Conservation (phyloP, 2,113 vertebrate genomes). For the Marmota monax region DNA sequence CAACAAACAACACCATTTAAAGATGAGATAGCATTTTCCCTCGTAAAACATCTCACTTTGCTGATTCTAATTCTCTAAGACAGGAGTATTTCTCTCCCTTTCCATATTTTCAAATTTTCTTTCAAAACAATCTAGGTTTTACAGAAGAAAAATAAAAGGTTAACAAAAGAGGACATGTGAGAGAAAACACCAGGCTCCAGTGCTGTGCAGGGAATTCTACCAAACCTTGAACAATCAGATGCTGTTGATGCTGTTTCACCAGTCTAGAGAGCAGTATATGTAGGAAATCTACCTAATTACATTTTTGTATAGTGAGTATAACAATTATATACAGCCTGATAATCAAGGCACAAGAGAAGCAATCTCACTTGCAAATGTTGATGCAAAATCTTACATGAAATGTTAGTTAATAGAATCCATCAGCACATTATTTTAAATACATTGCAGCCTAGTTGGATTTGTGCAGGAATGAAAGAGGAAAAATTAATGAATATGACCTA, state of each 20-base stretch:
- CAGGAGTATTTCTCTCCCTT: not conserved
- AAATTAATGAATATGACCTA: not conserved
- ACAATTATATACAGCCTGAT: not conserved
- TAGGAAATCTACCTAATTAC: not conserved
- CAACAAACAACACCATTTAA: not conserved
- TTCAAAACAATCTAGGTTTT: not conserved
- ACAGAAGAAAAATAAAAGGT: not conserved
- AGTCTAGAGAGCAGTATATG: not conserved
- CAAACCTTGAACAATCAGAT: not conserved
- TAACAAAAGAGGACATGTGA: not conserved
- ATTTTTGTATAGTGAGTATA: not conserved
- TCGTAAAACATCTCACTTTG: not conserved
- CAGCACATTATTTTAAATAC: not conserved
- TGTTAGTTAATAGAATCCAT: not conserved
- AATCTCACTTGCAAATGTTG: not conserved
- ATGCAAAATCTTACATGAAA: not conserved
- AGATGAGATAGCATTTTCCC: not conserved
- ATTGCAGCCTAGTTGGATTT: not conserved
- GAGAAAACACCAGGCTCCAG: not conserved
- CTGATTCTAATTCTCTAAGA: not conserved
- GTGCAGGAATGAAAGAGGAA: not conserved
- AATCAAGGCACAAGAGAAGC: not conserved
- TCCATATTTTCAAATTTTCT: not conserved
- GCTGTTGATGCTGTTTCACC: not conserved
- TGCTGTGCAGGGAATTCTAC: not conserved